These are phyloP conservation scores for Lithosia quadra DNA, from an alignment of 2,888 invertebrate species.

Conservation along the genomic window DNA sequence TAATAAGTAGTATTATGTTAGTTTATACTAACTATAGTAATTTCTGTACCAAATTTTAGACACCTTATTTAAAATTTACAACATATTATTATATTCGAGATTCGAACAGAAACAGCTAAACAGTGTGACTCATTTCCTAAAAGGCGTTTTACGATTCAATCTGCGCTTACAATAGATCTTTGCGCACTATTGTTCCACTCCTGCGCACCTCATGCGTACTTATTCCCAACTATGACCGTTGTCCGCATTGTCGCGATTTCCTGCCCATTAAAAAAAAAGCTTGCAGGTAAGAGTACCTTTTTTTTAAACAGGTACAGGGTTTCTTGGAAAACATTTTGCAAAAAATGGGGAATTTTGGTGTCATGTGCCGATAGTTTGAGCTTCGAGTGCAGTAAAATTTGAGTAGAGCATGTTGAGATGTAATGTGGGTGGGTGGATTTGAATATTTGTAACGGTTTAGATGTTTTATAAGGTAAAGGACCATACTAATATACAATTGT, in stretches of 20 bases:
- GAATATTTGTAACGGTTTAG: constrained; percentile 13
- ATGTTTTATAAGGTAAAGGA: neutral
- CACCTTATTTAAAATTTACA: constrained; percentile 22
- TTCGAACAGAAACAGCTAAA: constrained; percentile 13
- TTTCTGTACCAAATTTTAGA: too few species aligned
- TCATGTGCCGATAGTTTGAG: constrained; percentile 50
- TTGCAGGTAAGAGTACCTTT: constrained; percentile 66
- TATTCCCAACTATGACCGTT: constrained; percentile 66
- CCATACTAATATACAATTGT: neutral
- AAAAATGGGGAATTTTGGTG: constrained; percentile 39
- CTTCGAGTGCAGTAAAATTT: neutral
- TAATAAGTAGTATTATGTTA: too few species aligned
- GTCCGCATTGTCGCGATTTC: constrained; percentile 76
- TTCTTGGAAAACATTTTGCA: constrained; percentile 50
- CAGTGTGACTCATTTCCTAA: constrained; percentile 48
- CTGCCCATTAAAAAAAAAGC: constrained; percentile 67
- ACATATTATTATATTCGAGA: too few species aligned
- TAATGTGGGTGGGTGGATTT: neutral
- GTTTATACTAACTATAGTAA: too few species aligned
- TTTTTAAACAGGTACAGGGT: constrained; percentile 61
- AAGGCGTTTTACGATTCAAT: constrained; percentile 49
- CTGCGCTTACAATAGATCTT: constrained; percentile 44
- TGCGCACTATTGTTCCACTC: constrained; percentile 43
- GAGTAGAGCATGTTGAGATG: neutral
- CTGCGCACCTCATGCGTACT: constrained; percentile 45